Conservation (phyloP, 1,140 invertebrate genomes). For the Zaprionus lachaisei region DNA sequence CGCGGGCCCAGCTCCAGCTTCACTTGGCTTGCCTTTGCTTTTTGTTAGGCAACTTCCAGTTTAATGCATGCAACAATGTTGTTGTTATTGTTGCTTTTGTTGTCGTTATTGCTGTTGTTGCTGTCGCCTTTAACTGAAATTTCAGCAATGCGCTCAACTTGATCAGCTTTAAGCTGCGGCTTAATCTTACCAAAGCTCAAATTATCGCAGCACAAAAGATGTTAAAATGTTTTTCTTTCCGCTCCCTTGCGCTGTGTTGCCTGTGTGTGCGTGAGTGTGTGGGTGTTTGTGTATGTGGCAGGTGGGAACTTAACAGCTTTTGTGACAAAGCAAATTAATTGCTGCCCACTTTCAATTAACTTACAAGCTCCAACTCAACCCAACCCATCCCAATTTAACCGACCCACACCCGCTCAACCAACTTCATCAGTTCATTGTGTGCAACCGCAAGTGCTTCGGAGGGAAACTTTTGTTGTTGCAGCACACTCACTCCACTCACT, state of each 20-base stretch:
- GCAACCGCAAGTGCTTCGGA: slow-evolving; percentile 64
- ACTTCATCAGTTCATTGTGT: slow-evolving; percentile 57
- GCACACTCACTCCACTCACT: neutral
- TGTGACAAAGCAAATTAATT: slow-evolving; percentile 81
- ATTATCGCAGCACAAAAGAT: slow-evolving; percentile 71
- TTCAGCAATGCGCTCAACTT: slow-evolving; percentile 40
- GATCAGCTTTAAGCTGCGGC: slow-evolving; percentile 37
- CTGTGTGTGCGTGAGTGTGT: neutral
- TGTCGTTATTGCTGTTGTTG: neutral
- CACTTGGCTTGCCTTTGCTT: neutral
- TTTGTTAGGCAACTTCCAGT: neutral
- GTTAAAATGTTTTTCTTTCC: slow-evolving; percentile 59
- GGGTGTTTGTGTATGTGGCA: neutral
- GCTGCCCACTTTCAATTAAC: slow-evolving; percentile 80
- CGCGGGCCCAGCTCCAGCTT: slow-evolving; percentile 13
- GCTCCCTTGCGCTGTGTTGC: neutral
- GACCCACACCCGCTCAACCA: neutral
- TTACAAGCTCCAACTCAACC: slow-evolving; percentile 47
- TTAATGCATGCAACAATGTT: neutral
- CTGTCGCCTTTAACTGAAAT: slow-evolving; percentile 26
- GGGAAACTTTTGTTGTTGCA: slow-evolving; percentile 44
- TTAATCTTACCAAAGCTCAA: slow-evolving; percentile 62
- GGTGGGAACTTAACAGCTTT: slow-evolving; percentile 66
- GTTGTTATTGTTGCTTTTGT: neutral
- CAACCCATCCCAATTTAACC: neutral